Conservation (phyloP, 1,140 invertebrate genomes). For the Hycleus cichorii region DNA sequence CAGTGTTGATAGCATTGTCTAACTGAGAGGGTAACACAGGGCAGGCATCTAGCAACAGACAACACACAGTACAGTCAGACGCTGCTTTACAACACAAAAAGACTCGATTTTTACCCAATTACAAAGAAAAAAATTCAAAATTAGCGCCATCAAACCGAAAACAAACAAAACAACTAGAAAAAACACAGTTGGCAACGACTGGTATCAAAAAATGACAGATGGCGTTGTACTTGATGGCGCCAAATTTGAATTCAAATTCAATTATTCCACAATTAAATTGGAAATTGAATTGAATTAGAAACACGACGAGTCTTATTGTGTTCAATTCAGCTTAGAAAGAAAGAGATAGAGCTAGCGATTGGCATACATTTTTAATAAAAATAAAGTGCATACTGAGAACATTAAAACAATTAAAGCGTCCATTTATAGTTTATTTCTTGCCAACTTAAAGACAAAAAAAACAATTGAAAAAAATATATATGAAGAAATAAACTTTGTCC, state of each 20-base stretch:
- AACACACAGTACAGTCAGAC: constrained; percentile 48
- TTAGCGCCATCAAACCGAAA: too few relatives aligned
- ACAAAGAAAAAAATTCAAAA: background rate
- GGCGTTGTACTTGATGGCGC: too few relatives aligned
- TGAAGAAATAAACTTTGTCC: constrained; percentile 23
- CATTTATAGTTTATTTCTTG: constrained; percentile 15
- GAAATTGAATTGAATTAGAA: background rate
- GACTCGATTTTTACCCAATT: constrained; percentile 12
- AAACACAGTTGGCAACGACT: too few relatives aligned
- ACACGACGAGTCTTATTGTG: constrained; percentile 20
- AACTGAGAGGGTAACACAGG: constrained; percentile 57
- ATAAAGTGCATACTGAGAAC: constrained; percentile 31
- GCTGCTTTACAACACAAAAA: constrained; percentile 25
- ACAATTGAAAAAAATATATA: constrained; percentile 12
- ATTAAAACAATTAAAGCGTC: constrained; percentile 36
- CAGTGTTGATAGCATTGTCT: constrained; percentile 52
- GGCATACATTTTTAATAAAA: constrained; percentile 29
- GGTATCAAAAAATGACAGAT: too few relatives aligned
- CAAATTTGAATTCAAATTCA: too few relatives aligned
- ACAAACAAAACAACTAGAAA: too few relatives aligned
- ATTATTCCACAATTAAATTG: too few relatives aligned
- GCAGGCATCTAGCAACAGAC: constrained; percentile 60
- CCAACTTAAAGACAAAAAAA: constrained; percentile 11
- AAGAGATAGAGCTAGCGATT: constrained; percentile 39
- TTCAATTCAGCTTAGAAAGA: constrained; percentile 33